Percentiles rank a stretch among this genome's conserved stretches.
Evolutionary conservation across 92 coral and sea anemone genomes (phyloP).

Genomic region (Plumapathes pennacea): DNA sequence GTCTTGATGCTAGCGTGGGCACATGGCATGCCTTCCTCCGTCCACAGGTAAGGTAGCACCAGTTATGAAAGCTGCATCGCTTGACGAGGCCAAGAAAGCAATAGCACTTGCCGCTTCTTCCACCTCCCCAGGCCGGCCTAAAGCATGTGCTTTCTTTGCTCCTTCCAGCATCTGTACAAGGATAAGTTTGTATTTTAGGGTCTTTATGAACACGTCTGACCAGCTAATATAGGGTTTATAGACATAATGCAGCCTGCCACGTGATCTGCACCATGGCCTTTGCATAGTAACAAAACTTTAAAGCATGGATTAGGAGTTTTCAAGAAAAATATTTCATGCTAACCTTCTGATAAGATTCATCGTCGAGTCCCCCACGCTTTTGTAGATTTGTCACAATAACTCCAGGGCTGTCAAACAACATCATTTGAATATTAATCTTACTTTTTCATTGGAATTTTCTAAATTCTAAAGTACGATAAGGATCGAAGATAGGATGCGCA

Average conservation of each 20-base stretch:
- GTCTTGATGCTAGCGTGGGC: conserved; percentile 70
- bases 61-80: conserved; percentile 64
- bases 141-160: conserved; percentile 66
- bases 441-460: no score
- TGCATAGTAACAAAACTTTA: no score
- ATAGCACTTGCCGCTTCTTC: conserved; percentile 76
- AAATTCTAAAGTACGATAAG: no score
- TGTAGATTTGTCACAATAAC: conserved; percentile 62
- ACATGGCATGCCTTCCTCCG: conserved; percentile 83
- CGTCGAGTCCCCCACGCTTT: conserved; percentile 65
- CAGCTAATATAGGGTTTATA: no score
- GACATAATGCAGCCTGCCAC: no score
- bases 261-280: no score
- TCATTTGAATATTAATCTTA: no score
- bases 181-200: no score
- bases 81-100: conserved; percentile 71
- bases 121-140: conserved; percentile 73
- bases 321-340: no score
- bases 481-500: no score
- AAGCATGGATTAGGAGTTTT: no score
- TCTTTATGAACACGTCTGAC: no score
- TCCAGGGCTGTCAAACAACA: conserved; percentile 53
- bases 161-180: conserved; percentile 73
- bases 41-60: conserved; percentile 74
- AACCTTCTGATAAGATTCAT: conserved; percentile 62